Conservation (phyloP, 2,797 vertebrate species). For the Premnoplex brunnescens region DNA sequence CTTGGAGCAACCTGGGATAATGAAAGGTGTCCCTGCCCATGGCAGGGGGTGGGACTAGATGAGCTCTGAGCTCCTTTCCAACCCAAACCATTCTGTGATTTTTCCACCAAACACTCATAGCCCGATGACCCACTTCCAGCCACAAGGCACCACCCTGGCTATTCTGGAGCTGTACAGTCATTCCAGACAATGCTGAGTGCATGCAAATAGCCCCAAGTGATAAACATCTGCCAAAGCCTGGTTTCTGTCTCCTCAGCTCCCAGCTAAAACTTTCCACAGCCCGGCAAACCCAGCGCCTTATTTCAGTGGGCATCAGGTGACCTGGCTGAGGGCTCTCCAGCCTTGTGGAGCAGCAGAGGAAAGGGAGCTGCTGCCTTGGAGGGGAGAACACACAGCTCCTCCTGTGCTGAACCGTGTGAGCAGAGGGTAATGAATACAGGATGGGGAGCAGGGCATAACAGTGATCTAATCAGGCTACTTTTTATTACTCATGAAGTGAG, state of each 20-base stretch:
- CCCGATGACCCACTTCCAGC: fast-evolving
- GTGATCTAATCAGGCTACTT: too few relatives aligned
- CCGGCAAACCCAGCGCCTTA: neutral
- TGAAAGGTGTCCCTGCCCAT: neutral
- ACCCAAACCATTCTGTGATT: neutral
- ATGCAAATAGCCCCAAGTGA: neutral
- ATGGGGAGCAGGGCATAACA: fast-evolving
- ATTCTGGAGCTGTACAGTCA: neutral
- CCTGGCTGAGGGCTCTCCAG: neutral
- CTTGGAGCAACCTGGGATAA: neutral
- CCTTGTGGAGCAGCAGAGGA: neutral
- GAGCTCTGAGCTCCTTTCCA: neutral
- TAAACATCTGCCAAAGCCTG: neutral
- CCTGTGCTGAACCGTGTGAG: neutral
- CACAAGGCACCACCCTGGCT: neutral
- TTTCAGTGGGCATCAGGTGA: neutral
- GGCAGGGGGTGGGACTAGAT: neutral
- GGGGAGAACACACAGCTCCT: fast-evolving
- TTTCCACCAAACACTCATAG: fast-evolving
- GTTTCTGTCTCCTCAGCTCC: neutral
- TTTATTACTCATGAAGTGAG: neutral
- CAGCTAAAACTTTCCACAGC: neutral
- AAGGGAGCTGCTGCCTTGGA: neutral
- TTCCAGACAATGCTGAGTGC: neutral
- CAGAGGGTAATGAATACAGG: fast-evolving